These are phyloP conservation scores for Anthopleura xanthogrammica DNA, from an alignment of 92 coral and sea anemone species.

Conservation along the genomic window DNA sequence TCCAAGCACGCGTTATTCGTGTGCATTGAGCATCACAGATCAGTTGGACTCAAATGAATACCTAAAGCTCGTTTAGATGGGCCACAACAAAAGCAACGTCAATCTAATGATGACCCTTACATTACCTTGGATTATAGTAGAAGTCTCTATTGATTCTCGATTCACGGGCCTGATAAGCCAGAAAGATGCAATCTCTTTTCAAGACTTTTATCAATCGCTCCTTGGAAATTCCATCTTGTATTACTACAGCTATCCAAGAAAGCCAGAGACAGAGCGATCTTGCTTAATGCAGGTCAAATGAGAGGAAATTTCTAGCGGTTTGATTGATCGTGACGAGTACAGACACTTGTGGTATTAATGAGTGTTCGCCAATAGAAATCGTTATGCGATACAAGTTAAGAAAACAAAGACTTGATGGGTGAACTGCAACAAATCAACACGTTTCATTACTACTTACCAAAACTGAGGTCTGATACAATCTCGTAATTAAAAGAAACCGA, in stretches of 20 bases:
- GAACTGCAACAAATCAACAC: neutral
- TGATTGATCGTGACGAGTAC: neutral
- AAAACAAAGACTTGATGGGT: conserved; percentile 9
- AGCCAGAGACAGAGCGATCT: neutral
- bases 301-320: neutral
- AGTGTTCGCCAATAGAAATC: conserved; percentile 15
- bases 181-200: conserved; percentile 6
- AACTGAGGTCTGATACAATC: neutral
- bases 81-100: conserved; percentile 32
- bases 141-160: conserved; percentile 12
- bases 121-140: conserved; percentile 26
- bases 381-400: conserved; percentile 2
- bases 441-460: neutral
- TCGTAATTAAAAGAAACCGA: neutral
- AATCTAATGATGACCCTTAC: conserved; percentile 31
- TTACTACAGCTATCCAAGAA: neutral
- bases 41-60: conserved; percentile 8
- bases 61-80: conserved; percentile 6
- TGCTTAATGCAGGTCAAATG: neutral
- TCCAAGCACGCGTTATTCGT: neutral
- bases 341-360: conserved; percentile 15
- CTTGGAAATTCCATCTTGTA: neutral
- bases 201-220: neutral
- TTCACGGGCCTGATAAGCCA: conserved; percentile 20
- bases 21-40: conserved; percentile 1